A percentile compares a stretch with the other conserved stretches of the same genome.
phyloP scores from a whole-genome alignment of 2,888 invertebrate species.

The Lucinisca nassula region DNA sequence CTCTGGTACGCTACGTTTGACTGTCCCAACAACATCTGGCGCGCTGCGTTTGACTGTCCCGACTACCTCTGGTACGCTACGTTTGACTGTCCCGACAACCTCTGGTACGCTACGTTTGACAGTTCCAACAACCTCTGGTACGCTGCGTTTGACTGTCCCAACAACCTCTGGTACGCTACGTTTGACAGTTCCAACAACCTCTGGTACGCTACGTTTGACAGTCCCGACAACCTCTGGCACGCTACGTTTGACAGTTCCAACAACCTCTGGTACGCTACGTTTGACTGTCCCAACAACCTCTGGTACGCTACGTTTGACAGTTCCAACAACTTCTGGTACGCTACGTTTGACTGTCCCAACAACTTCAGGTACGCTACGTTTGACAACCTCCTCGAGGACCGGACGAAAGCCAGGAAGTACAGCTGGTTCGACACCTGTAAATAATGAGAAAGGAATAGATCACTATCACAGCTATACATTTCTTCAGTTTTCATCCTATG shows the following conservation, averaged over 20 bases:
- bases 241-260: background rate
- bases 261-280: background rate
- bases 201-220: background rate
- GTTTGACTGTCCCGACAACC: background rate
- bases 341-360: background rate
- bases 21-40: background rate
- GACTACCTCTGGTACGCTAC: background rate
- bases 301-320: background rate
- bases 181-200: background rate
- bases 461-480: no score
- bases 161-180: background rate
- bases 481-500: no score
- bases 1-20: background rate
- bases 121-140: background rate
- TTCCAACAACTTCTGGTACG: background rate
- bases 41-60: background rate
- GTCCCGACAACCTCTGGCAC: background rate
- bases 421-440: background rate
- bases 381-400: background rate
- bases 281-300: background rate
- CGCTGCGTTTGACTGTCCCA: background rate
- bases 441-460: no score
- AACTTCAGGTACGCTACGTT: background rate
- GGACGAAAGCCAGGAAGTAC: background rate
- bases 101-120: background rate